Evolutionary conservation across 2,888 invertebrate species (phyloP).

Genomic region (Synanthedon andrenaeformis): DNA sequence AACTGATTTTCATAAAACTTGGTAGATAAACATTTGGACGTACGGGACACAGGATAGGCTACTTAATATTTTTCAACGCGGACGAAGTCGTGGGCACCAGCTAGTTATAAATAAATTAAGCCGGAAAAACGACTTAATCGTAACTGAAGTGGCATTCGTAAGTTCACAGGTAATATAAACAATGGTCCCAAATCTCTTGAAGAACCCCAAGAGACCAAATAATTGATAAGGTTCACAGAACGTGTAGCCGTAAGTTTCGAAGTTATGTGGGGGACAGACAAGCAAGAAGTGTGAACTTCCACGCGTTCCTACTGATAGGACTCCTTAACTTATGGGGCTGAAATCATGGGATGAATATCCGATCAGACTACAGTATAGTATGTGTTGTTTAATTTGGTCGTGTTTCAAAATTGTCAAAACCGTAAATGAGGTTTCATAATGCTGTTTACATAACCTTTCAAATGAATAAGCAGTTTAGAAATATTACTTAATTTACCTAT

Average conservation of each 20-base stretch:
- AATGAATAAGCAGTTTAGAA: too few relatives aligned
- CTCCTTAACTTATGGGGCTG: slow-evolving; percentile 5
- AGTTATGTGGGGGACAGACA: slow-evolving; percentile 1
- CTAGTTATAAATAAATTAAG: too few relatives aligned
- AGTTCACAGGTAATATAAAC: too few relatives aligned
- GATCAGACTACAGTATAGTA: slow-evolving; percentile 4
- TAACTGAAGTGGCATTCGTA: too few relatives aligned
- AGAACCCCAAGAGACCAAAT: not conserved
- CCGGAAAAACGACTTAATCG: too few relatives aligned
- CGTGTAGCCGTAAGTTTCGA: slow-evolving; percentile 1
- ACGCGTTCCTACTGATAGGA: slow-evolving; percentile 3
- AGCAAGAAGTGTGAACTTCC: slow-evolving; percentile 1
- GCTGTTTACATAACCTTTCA: too few relatives aligned
- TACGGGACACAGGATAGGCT: too few relatives aligned
- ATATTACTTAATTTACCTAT: too few relatives aligned
- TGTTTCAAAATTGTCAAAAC: not conserved
- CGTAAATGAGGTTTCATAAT: not conserved
- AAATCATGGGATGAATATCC: slow-evolving; percentile 7
- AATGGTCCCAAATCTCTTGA: not conserved
- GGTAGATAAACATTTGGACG: too few relatives aligned
- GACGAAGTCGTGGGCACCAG: too few relatives aligned
- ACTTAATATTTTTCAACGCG: too few relatives aligned
- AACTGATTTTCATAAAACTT: too few relatives aligned
- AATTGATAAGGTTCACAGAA: slow-evolving; percentile 4
- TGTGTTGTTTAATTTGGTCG: slow-evolving; percentile 1